Conservation (phyloP, 2,888 invertebrate species). For the Zaprionus lineosus region DNA sequence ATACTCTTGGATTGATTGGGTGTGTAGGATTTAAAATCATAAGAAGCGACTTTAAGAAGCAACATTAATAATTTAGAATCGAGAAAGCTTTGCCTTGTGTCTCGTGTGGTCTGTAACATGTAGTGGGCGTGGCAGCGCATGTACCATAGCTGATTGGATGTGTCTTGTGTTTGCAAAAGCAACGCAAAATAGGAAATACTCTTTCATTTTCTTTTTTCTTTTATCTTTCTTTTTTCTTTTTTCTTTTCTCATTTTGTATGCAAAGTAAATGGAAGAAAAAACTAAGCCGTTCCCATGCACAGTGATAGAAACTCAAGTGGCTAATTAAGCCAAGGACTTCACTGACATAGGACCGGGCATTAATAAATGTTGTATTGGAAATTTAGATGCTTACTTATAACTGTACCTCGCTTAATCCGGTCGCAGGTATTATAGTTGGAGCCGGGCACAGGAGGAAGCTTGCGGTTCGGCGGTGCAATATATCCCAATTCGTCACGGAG, state of each 20-base stretch:
- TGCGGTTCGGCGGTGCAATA: slow-evolving; percentile 95
- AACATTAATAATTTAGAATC: slow-evolving; percentile 57
- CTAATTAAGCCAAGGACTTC: slow-evolving; percentile 9
- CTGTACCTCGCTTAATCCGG: slow-evolving; percentile 95
- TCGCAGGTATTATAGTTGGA: slow-evolving; percentile 97
- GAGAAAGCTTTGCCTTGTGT: slow-evolving; percentile 59
- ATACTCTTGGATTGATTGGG: slow-evolving; percentile 20
- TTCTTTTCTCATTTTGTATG: slow-evolving; percentile 41
- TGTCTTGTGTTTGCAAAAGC: slow-evolving; percentile 48
- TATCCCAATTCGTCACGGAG: slow-evolving; percentile 95
- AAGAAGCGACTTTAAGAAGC: slow-evolving; percentile 57
- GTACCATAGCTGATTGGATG: slow-evolving; percentile 17
- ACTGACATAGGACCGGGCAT: slow-evolving; percentile 57
- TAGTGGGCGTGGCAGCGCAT: slow-evolving; percentile 14
- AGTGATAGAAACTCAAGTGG: slow-evolving; percentile 28
- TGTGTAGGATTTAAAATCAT: slow-evolving; percentile 47
- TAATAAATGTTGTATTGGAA: slow-evolving; percentile 81
- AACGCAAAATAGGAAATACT: slow-evolving; percentile 61
- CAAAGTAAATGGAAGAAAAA: slow-evolving; percentile 75
- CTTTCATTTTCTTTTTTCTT: slow-evolving; percentile 4
- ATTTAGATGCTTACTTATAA: slow-evolving; percentile 90
- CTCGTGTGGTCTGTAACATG: slow-evolving; percentile 5
- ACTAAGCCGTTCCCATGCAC: slow-evolving; percentile 57
- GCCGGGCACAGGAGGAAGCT: slow-evolving; percentile 95
- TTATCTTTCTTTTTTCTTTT: slow-evolving; percentile 3